phyloP scores from a whole-genome alignment of 1,140 invertebrate species.

The Sycobia sp. region DNA sequence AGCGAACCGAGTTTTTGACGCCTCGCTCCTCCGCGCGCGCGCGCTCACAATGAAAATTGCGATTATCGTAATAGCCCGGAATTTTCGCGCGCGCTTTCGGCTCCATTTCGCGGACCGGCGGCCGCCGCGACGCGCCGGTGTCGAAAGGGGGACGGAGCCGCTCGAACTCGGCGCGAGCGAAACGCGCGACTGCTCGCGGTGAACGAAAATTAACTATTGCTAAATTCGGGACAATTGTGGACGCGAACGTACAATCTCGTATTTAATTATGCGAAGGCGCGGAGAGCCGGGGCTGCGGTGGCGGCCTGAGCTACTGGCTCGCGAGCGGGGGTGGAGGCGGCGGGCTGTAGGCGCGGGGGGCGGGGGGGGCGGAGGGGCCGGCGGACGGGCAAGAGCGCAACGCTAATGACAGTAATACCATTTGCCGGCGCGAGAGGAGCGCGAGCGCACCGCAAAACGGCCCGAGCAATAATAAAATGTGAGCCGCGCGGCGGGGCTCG shows the following conservation, averaged over 20 bases:
- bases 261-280: constrained; percentile 52
- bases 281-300: constrained; percentile 11
- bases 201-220: constrained; percentile 54
- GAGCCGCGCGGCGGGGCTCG: constrained; percentile 27
- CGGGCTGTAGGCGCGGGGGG: not conserved
- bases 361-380: not conserved
- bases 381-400: constrained; percentile 31
- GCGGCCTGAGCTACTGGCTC: not conserved
- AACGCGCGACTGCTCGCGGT: no score
- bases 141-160: constrained; percentile 35
- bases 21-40: not conserved
- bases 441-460: constrained; percentile 41
- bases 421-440: constrained; percentile 13
- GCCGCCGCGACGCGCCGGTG: not conserved
- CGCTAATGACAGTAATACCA: constrained; percentile 52
- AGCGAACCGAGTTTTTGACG: constrained; percentile 10
- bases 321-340: not conserved
- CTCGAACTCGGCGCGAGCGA: constrained; percentile 44
- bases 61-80: constrained; percentile 28
- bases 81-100: constrained; percentile 18
- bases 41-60: constrained; percentile 13
- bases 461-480: constrained; percentile 53
- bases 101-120: not conserved
- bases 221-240: constrained; percentile 54
- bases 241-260: constrained; percentile 49